Conservation (phyloP, 2,797 vertebrate species). For the Melanotaenia trifasciata region DNA sequence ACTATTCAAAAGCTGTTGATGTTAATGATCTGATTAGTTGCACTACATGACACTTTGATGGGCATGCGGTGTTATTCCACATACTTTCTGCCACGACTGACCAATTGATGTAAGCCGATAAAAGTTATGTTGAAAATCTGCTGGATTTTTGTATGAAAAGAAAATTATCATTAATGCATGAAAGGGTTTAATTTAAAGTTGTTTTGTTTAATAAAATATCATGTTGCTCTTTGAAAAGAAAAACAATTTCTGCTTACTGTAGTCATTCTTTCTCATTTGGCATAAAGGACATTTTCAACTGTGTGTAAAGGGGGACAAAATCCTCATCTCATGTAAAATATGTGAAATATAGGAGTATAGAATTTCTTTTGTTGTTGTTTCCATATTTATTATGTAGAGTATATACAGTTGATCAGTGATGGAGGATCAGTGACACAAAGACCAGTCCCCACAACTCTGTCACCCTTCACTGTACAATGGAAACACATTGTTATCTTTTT, state of each 20-base stretch:
- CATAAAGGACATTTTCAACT: neutral
- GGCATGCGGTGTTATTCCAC: neutral
- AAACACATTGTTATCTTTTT: neutral
- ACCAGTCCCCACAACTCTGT: neutral
- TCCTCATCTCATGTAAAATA: neutral
- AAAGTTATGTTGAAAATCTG: neutral
- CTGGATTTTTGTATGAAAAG: neutral
- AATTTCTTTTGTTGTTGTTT: neutral
- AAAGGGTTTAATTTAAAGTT: neutral
- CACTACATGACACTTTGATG: neutral
- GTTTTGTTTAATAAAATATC: constrained; percentile 11
- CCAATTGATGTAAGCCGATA: neutral
- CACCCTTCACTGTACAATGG: constrained; percentile 1
- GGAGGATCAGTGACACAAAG: neutral
- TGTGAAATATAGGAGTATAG: neutral
- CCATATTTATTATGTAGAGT: neutral
- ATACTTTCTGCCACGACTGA: neutral
- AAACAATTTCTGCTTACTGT: constrained; percentile 3
- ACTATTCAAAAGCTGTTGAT: neutral
- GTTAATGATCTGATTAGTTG: neutral
- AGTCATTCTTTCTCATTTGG: neutral
- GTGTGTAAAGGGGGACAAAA: neutral
- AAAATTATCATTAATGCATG: neutral
- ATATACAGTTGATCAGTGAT: neutral
- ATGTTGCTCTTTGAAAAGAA: neutral